Base-by-base conservation (phyloP, 1,140 invertebrate genomes). In the Saxidomus purpurata region DNA sequence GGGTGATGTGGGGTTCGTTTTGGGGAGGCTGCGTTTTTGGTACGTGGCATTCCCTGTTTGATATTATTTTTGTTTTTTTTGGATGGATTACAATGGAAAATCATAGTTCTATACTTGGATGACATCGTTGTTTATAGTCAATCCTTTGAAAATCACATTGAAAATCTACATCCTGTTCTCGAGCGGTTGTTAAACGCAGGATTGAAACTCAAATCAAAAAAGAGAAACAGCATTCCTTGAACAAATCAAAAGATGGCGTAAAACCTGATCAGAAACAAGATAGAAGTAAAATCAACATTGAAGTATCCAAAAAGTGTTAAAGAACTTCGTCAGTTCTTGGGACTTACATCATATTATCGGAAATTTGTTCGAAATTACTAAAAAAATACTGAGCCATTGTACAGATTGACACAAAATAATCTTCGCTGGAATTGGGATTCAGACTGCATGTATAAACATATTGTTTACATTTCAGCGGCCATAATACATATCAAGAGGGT, bases 141-240 rank as follows among this genome's bases (percentile, higher is more conserved):
- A 17, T 87, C 67, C 0, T 82, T 92, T 34, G 82, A 90, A 6
- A 84, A 87, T 67, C 92, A 93, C 49, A n/a, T 93, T 15, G 19
- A 63, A 11, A 40, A 91, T 63, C 25, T 92, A 9, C 83, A 83
- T 0, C 96, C 92, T 43, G 89, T 94, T 15, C 92, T 94, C 47
- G 19, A 82, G 15, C 47, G 79, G 4, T 34, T 82, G 19, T 13
- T 49, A 40, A 61, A 59, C 8, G 47, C 47, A 31, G 79, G 79
- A 36, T 38, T 82, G 25, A 82, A 82, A 34, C 31, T 59, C 3
- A 59, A 82, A 25, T 8, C 52, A 74, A 15, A 38, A 89, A 43
- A 43, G 40, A 31, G 76, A 80, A 43, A 34, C 76, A 80, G 61
- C 49, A 6, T 82, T 59, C 36, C 52, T 61, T 34, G n/a, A 52